A percentile compares a stretch with the other conserved stretches of the same genome.
These are phyloP conservation scores for Epinotia bilunana DNA, from an alignment of 2,888 invertebrate species.

Conservation along the genomic window DNA sequence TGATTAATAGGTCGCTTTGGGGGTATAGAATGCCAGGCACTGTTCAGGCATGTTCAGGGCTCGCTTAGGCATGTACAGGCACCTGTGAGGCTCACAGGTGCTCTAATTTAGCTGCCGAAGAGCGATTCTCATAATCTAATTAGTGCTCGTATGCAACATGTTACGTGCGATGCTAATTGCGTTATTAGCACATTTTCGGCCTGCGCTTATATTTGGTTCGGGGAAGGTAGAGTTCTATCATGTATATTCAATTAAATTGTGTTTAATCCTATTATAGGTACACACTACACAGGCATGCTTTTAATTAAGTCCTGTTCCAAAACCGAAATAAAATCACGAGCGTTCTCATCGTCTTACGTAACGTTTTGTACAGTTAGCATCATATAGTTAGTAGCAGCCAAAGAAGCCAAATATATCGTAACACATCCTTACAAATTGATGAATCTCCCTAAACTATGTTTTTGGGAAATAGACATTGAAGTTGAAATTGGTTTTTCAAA, in stretches of 20 bases:
- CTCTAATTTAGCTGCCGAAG: slow-evolving; percentile 22
- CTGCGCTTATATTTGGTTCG: not conserved
- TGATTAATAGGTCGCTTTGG: slow-evolving; percentile 57
- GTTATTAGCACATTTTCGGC: not conserved
- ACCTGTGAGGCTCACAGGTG: not conserved
- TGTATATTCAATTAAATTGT: slow-evolving; percentile 3
- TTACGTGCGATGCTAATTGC: not conserved
- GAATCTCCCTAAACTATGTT: too few species aligned
- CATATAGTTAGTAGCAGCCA: too few species aligned
- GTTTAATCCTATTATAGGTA: not conserved
- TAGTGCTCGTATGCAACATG: slow-evolving; percentile 31
- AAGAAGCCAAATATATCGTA: too few species aligned
- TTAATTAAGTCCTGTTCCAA: not conserved
- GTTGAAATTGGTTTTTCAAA: too few species aligned
- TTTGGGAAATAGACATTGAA: too few species aligned
- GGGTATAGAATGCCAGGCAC: not conserved
- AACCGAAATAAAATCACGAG: not conserved
- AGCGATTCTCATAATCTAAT: slow-evolving; percentile 35
- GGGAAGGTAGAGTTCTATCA: not conserved
- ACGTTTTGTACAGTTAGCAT: too few species aligned
- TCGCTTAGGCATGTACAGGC: slow-evolving; percentile 4
- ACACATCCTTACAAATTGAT: too few species aligned
- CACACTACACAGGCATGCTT: not conserved
- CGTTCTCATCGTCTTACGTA: not conserved
- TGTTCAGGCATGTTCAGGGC: slow-evolving; percentile 9